Evolutionary conservation across 2,797 vertebrate genomes (phyloP).

Genomic region (Pampus argenteus): DNA sequence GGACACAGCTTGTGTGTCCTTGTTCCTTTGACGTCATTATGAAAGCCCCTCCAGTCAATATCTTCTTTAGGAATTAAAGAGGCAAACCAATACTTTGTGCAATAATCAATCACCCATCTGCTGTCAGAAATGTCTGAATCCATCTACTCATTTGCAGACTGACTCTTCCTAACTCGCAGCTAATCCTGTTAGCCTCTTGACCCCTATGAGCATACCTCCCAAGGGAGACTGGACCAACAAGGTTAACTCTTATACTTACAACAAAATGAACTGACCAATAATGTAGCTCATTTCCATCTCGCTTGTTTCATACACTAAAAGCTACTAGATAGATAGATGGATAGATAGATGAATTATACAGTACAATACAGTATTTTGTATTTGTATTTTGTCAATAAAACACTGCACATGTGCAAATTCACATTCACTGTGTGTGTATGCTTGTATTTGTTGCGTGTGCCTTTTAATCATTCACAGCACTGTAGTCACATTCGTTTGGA

Average conservation of each 20-base stretch:
- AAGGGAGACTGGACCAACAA: conserved; percentile 20
- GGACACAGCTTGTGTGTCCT: neutral
- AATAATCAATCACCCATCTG: conserved; percentile 46
- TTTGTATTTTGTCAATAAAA: too few relatives aligned
- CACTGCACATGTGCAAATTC: neutral
- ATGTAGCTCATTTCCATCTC: neutral
- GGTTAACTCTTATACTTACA: conserved; percentile 22
- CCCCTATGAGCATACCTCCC: conserved; percentile 27
- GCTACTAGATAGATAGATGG: too few relatives aligned
- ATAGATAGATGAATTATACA: too few relatives aligned
- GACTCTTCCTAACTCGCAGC: conserved; percentile 32
- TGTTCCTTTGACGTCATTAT: neutral
- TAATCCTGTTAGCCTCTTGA: conserved; percentile 63
- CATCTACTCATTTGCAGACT: conserved; percentile 37
- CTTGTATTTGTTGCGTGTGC: neutral
- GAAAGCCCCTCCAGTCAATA: conserved; percentile 26
- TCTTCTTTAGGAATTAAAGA: conserved; percentile 44
- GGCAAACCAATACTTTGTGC: conserved; percentile 21
- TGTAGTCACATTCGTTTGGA: conserved; percentile 16
- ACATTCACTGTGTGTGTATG: neutral
- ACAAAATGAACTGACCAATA: conserved; percentile 15
- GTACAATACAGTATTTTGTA: too few relatives aligned
- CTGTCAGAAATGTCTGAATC: conserved; percentile 35
- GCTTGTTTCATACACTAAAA: neutral
- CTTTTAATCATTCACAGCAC: conserved; percentile 12